Evolutionary conservation across 2,888 invertebrate species (phyloP), one percentile per base, ranked within the genome.

Genomic region (Cepaea hortensis): DNA sequence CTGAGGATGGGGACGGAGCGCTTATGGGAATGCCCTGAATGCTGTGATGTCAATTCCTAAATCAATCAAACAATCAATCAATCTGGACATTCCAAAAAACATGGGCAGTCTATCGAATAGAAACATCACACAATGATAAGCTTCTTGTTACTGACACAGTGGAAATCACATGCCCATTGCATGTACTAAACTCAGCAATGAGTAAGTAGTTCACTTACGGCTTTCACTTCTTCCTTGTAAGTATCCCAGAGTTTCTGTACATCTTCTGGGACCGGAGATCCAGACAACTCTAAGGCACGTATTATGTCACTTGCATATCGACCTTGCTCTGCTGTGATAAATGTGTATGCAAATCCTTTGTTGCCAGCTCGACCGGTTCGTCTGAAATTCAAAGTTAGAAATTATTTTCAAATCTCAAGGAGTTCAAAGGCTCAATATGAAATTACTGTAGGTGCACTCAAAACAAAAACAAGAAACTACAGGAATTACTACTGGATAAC

Each of bases 291-390:
- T 89, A 99, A 96, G 0, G 99, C 99, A 82, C 98, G 96, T 85
- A 98, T 95, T 88, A 99, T 96, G 94, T 99, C 99, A 15, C 98
- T 98, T 0, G 98, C 96, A 95, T 98, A 98, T 85, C 97, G 96
- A 23, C 97, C 98, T 94, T 99, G 99, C 89, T 99, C 98, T 0
- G 97, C 97, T 0, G 98, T 98, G 11, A 99, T 96, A 94, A 99
- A 99, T 0, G 99, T 99, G 95, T 97, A 99, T 0, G 99, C 99
- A 95, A 96, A 98, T 7, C 99, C 99, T 94, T 98, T 98, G 94
- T 98, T 98, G 0, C 99, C 99, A 35, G 96, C 96, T 81, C 96
- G 91, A n/a, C 96, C 96, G 5, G 96, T 96, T 20, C 96, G 94
- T 11, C 96, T 95, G 88, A 79, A 79, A 79, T 55, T 68, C n/a